Percentiles rank a stretch among this genome's conserved stretches.
Evolutionary conservation across 2,888 invertebrate genomes (phyloP).

Genomic region (Pandemis cinnamomeana): DNA sequence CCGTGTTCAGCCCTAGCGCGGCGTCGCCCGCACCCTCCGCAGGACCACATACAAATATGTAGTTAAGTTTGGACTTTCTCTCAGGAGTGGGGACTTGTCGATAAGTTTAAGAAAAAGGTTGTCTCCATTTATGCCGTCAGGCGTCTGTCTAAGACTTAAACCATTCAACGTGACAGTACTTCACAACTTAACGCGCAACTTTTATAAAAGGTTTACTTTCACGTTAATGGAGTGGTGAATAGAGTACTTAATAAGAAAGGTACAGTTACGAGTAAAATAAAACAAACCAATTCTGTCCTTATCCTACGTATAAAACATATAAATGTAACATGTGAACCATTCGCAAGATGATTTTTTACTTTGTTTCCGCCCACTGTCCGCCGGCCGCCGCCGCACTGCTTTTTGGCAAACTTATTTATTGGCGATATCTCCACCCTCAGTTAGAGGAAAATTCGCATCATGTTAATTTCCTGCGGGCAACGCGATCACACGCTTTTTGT

Average conservation of each 20-base stretch:
- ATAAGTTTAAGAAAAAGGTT: conserved; percentile 45
- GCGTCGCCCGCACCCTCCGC: conserved; percentile 44
- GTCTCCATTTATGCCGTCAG: conserved; percentile 27
- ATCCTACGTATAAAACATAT: neutral
- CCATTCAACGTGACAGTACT: conserved; percentile 5
- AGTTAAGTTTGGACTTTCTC: conserved; percentile 56
- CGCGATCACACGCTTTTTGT: conserved; percentile 44
- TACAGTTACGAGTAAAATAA: neutral
- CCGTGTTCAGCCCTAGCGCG: neutral
- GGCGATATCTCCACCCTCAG: conserved; percentile 65
- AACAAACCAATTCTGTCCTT: neutral
- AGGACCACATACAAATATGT: conserved; percentile 63
- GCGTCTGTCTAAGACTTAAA: conserved; percentile 22
- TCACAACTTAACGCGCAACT: conserved; percentile 11
- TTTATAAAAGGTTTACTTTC: neutral
- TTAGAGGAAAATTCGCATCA: conserved; percentile 74
- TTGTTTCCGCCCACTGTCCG: conserved; percentile 64
- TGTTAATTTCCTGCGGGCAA: conserved; percentile 79
- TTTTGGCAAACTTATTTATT: conserved; percentile 81
- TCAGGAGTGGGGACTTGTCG: conserved; percentile 54
- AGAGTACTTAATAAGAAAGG: neutral
- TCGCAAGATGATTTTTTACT: conserved; percentile 69
- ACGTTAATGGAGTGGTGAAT: neutral
- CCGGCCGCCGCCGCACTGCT: conserved; percentile 59
- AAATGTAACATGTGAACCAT: conserved; percentile 44